These are phyloP conservation scores for Anagrus nilaparvatae DNA, from an alignment of 1,140 invertebrate species.

Conservation along the genomic window DNA sequence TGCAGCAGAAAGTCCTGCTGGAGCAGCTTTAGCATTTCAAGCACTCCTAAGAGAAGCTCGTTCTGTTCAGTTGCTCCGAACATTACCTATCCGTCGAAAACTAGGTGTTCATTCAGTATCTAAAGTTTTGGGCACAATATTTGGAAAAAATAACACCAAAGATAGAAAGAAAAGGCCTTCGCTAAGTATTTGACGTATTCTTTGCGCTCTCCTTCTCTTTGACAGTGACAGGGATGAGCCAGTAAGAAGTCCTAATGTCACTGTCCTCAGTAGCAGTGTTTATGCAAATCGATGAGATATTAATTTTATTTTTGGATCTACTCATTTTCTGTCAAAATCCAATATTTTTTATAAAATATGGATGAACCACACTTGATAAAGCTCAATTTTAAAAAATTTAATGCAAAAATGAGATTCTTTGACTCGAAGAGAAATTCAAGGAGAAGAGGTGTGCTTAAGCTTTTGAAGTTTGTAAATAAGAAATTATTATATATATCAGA, in stretches of 20 bases:
- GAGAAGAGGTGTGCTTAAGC: too few species aligned
- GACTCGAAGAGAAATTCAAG: too few species aligned
- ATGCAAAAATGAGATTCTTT: too few species aligned
- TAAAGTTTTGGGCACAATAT: constrained; percentile 65
- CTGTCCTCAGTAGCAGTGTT: constrained; percentile 35
- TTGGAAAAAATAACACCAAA: constrained; percentile 61
- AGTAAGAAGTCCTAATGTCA: constrained; percentile 26
- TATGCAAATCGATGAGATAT: constrained; percentile 32
- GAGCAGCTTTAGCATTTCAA: constrained; percentile 70
- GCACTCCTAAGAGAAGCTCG: constrained; percentile 63
- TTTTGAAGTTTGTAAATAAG: too few species aligned
- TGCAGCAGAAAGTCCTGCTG: constrained; percentile 68
- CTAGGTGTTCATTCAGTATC: constrained; percentile 70
- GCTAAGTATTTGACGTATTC: constrained; percentile 52
- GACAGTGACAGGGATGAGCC: constrained; percentile 30
- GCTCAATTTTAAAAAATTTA: too few species aligned
- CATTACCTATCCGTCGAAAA: constrained; percentile 58
- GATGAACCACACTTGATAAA: too few species aligned
- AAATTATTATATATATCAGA: too few species aligned
- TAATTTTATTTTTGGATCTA: too few species aligned
- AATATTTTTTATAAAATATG: too few species aligned
- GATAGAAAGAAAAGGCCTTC: constrained; percentile 66
- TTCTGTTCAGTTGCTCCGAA: constrained; percentile 59
- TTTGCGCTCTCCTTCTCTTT: constrained; percentile 35
- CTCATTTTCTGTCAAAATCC: too few species aligned